These are phyloP conservation scores for Girardinus metallicus DNA, from an alignment of 2,797 vertebrate genomes.

Conservation along the genomic window DNA sequence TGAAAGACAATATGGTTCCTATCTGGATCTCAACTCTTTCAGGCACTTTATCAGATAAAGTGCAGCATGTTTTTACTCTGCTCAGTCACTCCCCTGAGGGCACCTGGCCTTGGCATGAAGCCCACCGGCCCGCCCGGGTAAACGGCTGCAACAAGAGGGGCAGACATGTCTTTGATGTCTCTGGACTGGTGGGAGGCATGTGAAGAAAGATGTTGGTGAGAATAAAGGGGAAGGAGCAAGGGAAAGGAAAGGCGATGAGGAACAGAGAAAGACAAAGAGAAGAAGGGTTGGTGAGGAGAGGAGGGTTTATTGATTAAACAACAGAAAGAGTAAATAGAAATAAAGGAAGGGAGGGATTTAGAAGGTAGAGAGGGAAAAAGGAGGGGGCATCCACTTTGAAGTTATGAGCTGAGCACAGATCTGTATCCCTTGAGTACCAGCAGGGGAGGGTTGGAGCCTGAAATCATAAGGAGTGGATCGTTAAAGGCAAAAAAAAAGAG, in stretches of 20 bases:
- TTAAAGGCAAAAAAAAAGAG: slow-evolving; percentile 26
- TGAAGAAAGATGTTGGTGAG: slow-evolving; percentile 27
- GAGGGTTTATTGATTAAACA: slow-evolving; percentile 61
- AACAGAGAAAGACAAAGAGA: slow-evolving; percentile 24
- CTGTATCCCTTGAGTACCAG: slow-evolving; percentile 43
- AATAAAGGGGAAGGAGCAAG: slow-evolving; percentile 16
- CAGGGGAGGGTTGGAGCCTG: slow-evolving; percentile 33
- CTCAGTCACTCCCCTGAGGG: slow-evolving; percentile 44
- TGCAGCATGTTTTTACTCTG: slow-evolving; percentile 37
- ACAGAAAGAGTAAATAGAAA: slow-evolving; percentile 56
- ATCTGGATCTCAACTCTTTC: slow-evolving; percentile 34
- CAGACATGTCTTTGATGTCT: slow-evolving; percentile 62
- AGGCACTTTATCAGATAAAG: slow-evolving; percentile 32
- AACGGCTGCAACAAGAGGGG: slow-evolving; percentile 38
- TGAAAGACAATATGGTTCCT: slow-evolving; percentile 20
- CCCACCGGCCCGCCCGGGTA: slow-evolving; percentile 30
- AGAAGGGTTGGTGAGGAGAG: slow-evolving; percentile 7
- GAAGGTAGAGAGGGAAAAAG: slow-evolving; percentile 38
- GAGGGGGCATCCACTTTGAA: slow-evolving; percentile 61
- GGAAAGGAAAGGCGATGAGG: slow-evolving; percentile 38
- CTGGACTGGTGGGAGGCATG: slow-evolving; percentile 41
- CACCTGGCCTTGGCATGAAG: slow-evolving; percentile 66
- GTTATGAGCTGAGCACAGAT: slow-evolving; percentile 51
- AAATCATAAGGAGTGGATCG: slow-evolving; percentile 41
- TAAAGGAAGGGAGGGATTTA: slow-evolving; percentile 49